Base-by-base conservation (phyloP, 1,140 invertebrate genomes). In the Aethina tumida region DNA sequence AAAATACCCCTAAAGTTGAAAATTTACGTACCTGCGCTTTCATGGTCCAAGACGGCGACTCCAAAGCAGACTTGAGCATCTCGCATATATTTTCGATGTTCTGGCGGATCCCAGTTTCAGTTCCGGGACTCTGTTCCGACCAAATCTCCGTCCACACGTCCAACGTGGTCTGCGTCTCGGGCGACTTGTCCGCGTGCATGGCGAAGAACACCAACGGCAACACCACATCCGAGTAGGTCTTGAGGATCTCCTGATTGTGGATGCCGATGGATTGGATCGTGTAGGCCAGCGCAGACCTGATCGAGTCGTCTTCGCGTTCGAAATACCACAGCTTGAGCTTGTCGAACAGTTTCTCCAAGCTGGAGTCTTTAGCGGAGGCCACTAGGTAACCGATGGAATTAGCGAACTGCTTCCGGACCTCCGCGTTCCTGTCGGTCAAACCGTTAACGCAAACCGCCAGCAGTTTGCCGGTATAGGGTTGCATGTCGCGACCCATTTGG, bases 141-240 rank as follows among this genome's bases (percentile, higher is more conserved):
- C 91, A 96, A 2, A 95, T 66, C 56, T 94, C 89, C 43, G 82
- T 79, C 83, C 87, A 95, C 14, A 82, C 63, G 48, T 83, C 77
- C 28, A 82, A 69, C 7, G 74, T 74, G 19, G 68, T 63, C 47
- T 76, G 69, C 18, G 73, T 73, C 41, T 71, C 74, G 33, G 73
- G 68, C 2, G 67, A 70, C 58, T 81, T 79, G 52, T 80, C 74
- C 12, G 76, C 79, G 56, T 93, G 89, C 81, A 89, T 92, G 10
- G 86, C 90, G 47, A 92, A 77, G 58, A 94, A 94, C 6, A 82
- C 76, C 14, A 93, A 66, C 5, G 90, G 88, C 47, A 93, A 68
- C 17, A 89, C 68, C 19, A 79, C 65, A 14, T 77, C 71, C n/a
- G 81, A 75, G 56, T 89, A 81, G 43, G 81, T 74, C 54, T 83